Base-by-base conservation (phyloP, 35 echinoderm and acorn worm genomes). In the Strongylocentrotus purpuratus region DNA sequence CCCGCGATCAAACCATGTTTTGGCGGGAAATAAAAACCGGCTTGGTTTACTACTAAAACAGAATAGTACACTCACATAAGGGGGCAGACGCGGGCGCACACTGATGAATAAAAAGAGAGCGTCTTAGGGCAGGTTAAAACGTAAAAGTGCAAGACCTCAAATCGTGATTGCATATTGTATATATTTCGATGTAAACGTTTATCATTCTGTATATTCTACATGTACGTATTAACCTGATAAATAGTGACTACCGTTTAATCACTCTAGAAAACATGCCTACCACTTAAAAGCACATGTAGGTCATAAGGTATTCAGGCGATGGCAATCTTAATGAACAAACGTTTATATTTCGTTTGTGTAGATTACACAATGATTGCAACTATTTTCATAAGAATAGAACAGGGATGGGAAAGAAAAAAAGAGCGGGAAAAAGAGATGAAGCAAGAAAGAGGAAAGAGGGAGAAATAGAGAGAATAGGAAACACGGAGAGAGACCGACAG, bases 21-120 rank as follows among this genome's bases (percentile, higher is more conserved):
- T 78, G 65, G 65, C 65, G 65, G 65, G 65, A 78, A 78, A 78
- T 78, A 78, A 78, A 78, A 78, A 78, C 65, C 65, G 65, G 65
- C 65, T 78, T 78, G 65, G 65, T 78, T 78, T 78, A 78, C 65
- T 78, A 28, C 65, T 78, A 78, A 78, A 78, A 78, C 65, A 78
- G 20, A 78, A 78, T 78, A 78, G 65, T 78, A 78, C 65, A 78
- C 65, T 78, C 65, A 78, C 65, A 78, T n/a, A 28, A 11, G 28
- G 25, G 61, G 65, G 18, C 20, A 78, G 65, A 4, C 20, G 65
- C 20, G 65, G 25, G 17, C 18, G 0, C 61, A 78, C 7, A 78
- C 0, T 78, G 65, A 4, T 28, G 65, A 78, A 78, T 78, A 78
- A 22, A 78, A 78, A n/a, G 28, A n/a, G 20, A 8, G 18, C 65